Evolutionary conservation across 2,113 vertebrate genomes (phyloP).

Genomic region (Pholis gunnellus): DNA sequence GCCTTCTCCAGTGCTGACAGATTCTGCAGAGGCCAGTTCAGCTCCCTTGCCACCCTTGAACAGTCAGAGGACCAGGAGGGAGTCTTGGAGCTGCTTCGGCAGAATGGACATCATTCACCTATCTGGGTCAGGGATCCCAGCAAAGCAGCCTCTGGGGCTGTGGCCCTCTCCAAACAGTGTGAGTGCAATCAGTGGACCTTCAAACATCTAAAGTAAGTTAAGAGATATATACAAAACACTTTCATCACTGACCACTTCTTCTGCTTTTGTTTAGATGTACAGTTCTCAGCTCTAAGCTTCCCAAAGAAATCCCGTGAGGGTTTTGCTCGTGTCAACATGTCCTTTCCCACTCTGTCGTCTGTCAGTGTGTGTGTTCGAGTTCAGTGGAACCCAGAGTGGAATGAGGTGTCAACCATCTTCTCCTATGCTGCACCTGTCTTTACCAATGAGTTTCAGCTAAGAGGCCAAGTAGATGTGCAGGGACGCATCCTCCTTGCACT

Average conservation of each 20-base stretch:
- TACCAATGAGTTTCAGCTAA: constrained; percentile 91
- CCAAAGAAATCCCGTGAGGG: constrained; percentile 82
- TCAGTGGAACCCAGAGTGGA: constrained; percentile 85
- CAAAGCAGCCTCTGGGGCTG: constrained; percentile 1
- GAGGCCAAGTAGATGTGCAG: constrained; percentile 80
- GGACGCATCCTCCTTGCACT: constrained; percentile 85
- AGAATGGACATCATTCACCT: constrained; percentile 57
- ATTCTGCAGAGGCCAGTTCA: constrained; percentile 85
- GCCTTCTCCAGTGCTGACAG: constrained; percentile 84
- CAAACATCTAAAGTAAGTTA: background rate
- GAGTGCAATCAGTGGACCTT: constrained; percentile 43
- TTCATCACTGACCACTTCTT: background rate
- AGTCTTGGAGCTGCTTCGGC: constrained; percentile 64
- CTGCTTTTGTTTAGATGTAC: constrained; percentile 56
- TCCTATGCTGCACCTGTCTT: constrained; percentile 86
- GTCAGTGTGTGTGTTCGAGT: constrained; percentile 88
- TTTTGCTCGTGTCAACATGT: constrained; percentile 80
- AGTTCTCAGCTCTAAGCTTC: constrained; percentile 83
- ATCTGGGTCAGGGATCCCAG: constrained; percentile 83
- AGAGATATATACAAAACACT: background rate
- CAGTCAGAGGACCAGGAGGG: constrained; percentile 35
- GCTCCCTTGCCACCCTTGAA: constrained; percentile 75
- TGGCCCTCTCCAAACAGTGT: constrained; percentile 72
- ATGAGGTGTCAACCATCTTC: constrained; percentile 86
- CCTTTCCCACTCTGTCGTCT: constrained; percentile 82